Conservation (phyloP, 2,797 vertebrate genomes). For the Odontamblyopus rebecca region DNA sequence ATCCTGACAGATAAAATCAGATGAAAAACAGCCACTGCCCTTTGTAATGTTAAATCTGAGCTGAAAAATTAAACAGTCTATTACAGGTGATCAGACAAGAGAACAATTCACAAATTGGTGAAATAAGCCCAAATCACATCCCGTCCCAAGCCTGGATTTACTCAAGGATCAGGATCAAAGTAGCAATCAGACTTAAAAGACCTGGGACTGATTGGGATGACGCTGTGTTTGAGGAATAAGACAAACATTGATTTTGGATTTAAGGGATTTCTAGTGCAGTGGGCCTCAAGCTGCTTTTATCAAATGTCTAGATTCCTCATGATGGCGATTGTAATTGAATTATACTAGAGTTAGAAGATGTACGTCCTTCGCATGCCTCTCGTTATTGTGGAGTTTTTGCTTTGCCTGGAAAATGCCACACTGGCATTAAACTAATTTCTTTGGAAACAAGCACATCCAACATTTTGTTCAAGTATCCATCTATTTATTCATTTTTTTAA, state of each 20-base stretch:
- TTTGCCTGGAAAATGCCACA: too few relatives aligned
- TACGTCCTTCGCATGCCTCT: too few relatives aligned
- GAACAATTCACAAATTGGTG: conserved; percentile 31
- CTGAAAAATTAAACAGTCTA: conserved; percentile 30
- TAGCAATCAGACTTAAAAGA: conserved; percentile 38
- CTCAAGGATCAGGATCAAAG: conserved; percentile 53
- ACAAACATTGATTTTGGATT: not conserved
- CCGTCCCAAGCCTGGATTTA: conserved; percentile 43
- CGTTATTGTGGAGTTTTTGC: too few relatives aligned
- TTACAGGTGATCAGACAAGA: conserved; percentile 39
- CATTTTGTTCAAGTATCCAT: too few relatives aligned
- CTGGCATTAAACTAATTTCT: too few relatives aligned
- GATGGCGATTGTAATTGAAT: not conserved
- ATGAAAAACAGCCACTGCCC: conserved; percentile 10
- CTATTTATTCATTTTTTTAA: too few relatives aligned
- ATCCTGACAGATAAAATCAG: too few relatives aligned
- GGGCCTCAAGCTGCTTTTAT: not conserved
- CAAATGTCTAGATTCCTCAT: not conserved
- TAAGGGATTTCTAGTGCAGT: too few relatives aligned
- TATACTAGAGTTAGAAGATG: too few relatives aligned
- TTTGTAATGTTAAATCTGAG: not conserved
- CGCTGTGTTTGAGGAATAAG: not conserved
- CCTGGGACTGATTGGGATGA: not conserved
- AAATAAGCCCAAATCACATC: not conserved
- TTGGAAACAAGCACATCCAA: too few relatives aligned